A percentile compares a stretch with the other conserved stretches of the same genome.
Evolutionary conservation across 2,113 vertebrate species (phyloP).

Genomic region (Bettongia penicillata): DNA sequence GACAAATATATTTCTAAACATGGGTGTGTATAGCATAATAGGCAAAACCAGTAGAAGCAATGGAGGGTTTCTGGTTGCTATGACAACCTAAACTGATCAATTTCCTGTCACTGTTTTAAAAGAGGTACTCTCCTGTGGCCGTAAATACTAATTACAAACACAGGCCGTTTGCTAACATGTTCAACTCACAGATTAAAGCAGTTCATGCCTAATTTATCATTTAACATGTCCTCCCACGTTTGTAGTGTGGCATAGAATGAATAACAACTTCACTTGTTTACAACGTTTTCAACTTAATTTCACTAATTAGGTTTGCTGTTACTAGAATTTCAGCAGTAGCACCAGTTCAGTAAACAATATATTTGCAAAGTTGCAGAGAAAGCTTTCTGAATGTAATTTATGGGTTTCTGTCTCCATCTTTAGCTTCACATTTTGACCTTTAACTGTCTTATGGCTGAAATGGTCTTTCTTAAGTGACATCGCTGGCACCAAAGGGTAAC

Average conservation of each 20-base stretch:
- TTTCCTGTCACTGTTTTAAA: conserved; percentile 89
- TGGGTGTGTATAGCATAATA: conserved; percentile 72
- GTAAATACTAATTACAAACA: conserved; percentile 88
- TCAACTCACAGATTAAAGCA: conserved; percentile 86
- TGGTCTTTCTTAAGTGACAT: conserved; percentile 12
- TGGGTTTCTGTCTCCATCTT: conserved; percentile 21
- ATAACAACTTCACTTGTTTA: conserved; percentile 86
- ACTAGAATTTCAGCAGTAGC: conserved; percentile 44
- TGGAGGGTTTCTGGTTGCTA: conserved; percentile 85
- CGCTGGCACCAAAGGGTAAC: background rate
- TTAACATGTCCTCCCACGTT: conserved; percentile 86
- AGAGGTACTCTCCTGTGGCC: conserved; percentile 85
- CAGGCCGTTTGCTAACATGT: conserved; percentile 84
- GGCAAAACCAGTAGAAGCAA: conserved; percentile 74
- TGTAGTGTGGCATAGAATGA: conserved; percentile 80
- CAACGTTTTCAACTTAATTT: conserved; percentile 84
- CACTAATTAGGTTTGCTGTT: conserved; percentile 85
- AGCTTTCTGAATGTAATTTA: conserved; percentile 11
- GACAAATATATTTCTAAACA: conserved; percentile 85
- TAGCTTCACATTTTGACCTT: conserved; percentile 1
- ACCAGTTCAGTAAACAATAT: conserved; percentile 8
- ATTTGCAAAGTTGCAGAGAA: background rate
- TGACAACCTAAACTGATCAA: conserved; percentile 89
- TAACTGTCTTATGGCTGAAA: conserved; percentile 12
- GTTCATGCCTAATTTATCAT: conserved; percentile 89